These are phyloP conservation scores for Micromussa lordhowensis DNA, from an alignment of 92 coral and sea anemone species.

Conservation along the genomic window DNA sequence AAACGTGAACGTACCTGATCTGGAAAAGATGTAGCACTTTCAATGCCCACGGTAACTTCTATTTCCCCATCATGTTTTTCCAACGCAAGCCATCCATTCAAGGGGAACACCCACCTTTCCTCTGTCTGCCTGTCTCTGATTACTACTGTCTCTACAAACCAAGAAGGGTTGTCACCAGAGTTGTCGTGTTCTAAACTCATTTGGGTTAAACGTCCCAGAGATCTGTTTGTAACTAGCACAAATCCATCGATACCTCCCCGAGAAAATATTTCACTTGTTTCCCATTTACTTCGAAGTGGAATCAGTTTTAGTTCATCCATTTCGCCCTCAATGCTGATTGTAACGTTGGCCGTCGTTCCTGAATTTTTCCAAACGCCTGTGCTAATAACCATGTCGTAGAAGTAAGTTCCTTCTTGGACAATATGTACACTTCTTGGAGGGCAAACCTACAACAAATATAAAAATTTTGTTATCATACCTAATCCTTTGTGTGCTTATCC, in stretches of 20 bases:
- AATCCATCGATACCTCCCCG: conserved; percentile 34
- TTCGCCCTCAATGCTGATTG: conserved; percentile 22
- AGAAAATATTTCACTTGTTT: neutral
- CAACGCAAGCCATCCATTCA: conserved; percentile 69
- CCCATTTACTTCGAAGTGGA: neutral
- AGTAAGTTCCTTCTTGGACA: conserved; percentile 8
- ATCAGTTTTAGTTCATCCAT: neutral
- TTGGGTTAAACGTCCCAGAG: conserved; percentile 39
- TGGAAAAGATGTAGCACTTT: conserved; percentile 27
- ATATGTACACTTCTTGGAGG: conserved; percentile 20
- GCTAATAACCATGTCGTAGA: conserved; percentile 24
- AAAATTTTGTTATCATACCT: neutral
- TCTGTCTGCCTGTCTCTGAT: conserved; percentile 47
- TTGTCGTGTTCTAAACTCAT: conserved; percentile 59
- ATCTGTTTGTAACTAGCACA: conserved; percentile 11
- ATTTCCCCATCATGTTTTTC: conserved; percentile 60
- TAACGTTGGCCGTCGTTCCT: conserved; percentile 34
- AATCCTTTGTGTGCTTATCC: neutral
- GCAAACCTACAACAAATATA: conserved; percentile 4
- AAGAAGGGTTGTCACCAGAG: conserved; percentile 52
- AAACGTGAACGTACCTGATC: conserved; percentile 51
- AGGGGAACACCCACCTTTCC: conserved; percentile 57
- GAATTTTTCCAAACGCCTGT: conserved; percentile 42
- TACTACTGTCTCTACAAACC: conserved; percentile 61
- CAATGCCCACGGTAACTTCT: conserved; percentile 32